Percentiles rank a stretch among this genome's conserved stretches.
Evolutionary conservation across 2,888 invertebrate genomes (phyloP).

Genomic region (Tinea pellionella): DNA sequence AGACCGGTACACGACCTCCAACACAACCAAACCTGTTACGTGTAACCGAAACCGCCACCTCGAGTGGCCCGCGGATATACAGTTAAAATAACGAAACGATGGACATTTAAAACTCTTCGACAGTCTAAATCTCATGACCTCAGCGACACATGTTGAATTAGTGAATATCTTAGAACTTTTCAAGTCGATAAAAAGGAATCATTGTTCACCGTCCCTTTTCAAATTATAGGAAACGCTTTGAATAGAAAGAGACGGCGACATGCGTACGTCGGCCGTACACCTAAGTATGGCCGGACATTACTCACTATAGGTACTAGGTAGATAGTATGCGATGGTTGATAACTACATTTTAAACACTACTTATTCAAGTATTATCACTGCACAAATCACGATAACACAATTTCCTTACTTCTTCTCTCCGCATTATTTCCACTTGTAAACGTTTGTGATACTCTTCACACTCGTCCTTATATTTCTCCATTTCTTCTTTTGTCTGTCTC

Average conservation of each 20-base stretch:
- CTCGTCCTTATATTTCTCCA: slow-evolving; percentile 98
- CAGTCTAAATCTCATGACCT: slow-evolving; percentile 17
- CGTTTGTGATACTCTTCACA: slow-evolving; percentile 96
- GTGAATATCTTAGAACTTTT: slow-evolving; percentile 29
- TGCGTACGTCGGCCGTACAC: slow-evolving; percentile 69
- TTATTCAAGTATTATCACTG: slow-evolving; percentile 24
- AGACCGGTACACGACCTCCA: slow-evolving; percentile 63
- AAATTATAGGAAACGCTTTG: slow-evolving; percentile 33
- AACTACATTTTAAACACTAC: background rate
- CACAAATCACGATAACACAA: slow-evolving; percentile 49
- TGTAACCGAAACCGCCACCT: slow-evolving; percentile 43
- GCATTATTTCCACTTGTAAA: slow-evolving; percentile 94
- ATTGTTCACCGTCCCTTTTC: slow-evolving; percentile 49
- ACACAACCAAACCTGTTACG: slow-evolving; percentile 65
- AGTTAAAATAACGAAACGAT: slow-evolving; percentile 1
- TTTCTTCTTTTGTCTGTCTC: slow-evolving; percentile 98
- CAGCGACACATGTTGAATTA: slow-evolving; percentile 26
- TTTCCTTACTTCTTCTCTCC: slow-evolving; percentile 96
- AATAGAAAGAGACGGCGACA: slow-evolving; percentile 60
- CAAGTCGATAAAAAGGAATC: slow-evolving; percentile 38
- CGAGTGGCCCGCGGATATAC: background rate
- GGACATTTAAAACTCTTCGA: background rate
- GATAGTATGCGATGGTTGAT: slow-evolving; percentile 17
- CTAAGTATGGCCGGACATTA: slow-evolving; percentile 70
- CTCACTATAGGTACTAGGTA: slow-evolving; percentile 69